Evolutionary conservation across 2,888 invertebrate genomes (phyloP), one percentile per base, ranked within the genome.

Genomic region (Agriopis marginaria): DNA sequence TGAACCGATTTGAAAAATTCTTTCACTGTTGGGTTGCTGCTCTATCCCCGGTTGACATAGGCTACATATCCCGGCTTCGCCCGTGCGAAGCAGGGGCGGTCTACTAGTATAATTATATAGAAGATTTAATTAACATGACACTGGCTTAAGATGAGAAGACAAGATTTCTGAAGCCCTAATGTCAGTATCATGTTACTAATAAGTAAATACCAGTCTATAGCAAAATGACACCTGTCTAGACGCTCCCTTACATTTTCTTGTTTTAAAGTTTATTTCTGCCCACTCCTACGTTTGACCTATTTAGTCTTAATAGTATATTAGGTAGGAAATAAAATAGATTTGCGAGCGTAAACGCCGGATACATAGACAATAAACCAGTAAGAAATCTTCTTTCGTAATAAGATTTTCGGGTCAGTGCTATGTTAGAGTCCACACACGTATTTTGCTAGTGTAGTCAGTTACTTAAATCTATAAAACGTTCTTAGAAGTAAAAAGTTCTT

Each of bases 271-370:
- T 47, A 47, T 47, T 47, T 47, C 47, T 0, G 47, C 11, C 47
- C n/a, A 47, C 47, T 47, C 47, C 47, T 47, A 47, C 47, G 47
- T 47, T 47, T 47, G 47, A 47, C 47, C 47, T 47, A 12, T 47
- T 47, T 47, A 47, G 47, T 5, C 47, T n/a, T 47, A 47, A 47
- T 47, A 47, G 47, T 12, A 47, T 45, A 12, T 47, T 47, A 7
- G 12, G 11, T 7, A 6, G 47, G 5, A 47, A 11, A 47, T 47
- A 12, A 47, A 47, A 47, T 7, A 12, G 47, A 11, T 47, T 47
- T 12, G 47, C 12, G 47, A 11, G 4, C 5, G 47, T 12, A 47
- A 47, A n/a, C n/a, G 8, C 42, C 42, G 12, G 12, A 45, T 12
- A 2, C 11, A 45, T 11, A 45, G 10, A 45, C 45, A 45, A 45